Base-by-base conservation (phyloP, 30 jellyfish, hydroid and myxozoan species). In the Hydractinia echinata region DNA sequence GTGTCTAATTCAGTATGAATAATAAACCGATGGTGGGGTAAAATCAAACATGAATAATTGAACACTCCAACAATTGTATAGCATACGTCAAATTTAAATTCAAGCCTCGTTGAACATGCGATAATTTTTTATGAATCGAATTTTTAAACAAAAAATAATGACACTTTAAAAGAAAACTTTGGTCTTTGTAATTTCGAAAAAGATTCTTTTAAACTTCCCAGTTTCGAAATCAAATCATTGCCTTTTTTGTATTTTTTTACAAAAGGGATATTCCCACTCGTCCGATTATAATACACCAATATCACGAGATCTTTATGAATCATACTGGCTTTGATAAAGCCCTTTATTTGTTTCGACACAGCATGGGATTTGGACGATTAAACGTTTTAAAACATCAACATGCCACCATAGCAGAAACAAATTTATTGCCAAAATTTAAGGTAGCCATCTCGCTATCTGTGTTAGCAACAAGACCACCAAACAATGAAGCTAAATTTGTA, bases 391-490 rank as follows among this genome's bases (percentile, higher is more conserved):
- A 64, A 44, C 74, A 64, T 51, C 39, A 71, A 71, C 81, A 71
- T 52, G 81, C 81, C 67, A 71, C 81, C 81, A 71, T 71, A 20
- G 81, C 44, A 20, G 81, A 71, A 71, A 71, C 81, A n/a, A 71
- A 71, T 60, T 71, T 11, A 58, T 71, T 71, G 18, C 81, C 39
- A 30, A 71, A 71, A 14, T 52, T 50, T 15, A 71, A n/a, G 51
- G 10, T 71, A 7, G 55, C 15, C 8, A n/a, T 74, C 51, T 77
- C 85, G 20, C 80, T 10, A 30, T 77, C 85, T 55, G 85, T 54
- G 39, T 77, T 52, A 4, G 85, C 85, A 54, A 77, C 85, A 54
- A 77, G 76, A 44, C 60, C 79, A 5, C 85, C 85, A 77, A 77
- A 77, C 53, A 77, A 77, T 19, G 76, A 54, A 10, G 85, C 76